phyloP scores from a whole-genome alignment of 2,797 vertebrate genomes.

The Enteromius anoplus region DNA sequence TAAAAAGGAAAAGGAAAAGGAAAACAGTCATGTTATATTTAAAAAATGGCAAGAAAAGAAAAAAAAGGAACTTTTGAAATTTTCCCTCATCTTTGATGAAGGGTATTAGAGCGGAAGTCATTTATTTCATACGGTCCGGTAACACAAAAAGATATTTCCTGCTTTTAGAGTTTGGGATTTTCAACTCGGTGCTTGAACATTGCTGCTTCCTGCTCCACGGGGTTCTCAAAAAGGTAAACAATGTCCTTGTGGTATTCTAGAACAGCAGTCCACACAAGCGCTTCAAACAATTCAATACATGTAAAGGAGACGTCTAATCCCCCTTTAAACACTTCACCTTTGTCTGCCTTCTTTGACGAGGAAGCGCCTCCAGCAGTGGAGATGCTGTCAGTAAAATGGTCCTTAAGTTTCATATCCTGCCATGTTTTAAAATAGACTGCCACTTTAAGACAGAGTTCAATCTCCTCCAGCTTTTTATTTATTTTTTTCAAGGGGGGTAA shows the following conservation, averaged over 20 bases:
- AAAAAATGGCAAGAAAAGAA: conserved; percentile 39
- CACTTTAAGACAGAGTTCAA: conserved; percentile 37
- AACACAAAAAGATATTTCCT: conserved; percentile 29
- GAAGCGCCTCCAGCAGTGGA: conserved; percentile 58
- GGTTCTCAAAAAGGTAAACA: conserved; percentile 28
- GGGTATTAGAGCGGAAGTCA: conserved; percentile 72
- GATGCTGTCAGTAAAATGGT: conserved; percentile 56
- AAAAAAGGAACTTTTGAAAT: conserved; percentile 60
- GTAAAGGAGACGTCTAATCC: conserved; percentile 55
- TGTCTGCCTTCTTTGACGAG: conserved; percentile 52
- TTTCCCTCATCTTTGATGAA: conserved; percentile 70
- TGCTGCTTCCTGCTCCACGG: conserved; percentile 11
- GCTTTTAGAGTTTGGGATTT: conserved; percentile 8
- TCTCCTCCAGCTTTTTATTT: not conserved
- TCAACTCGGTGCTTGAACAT: not conserved
- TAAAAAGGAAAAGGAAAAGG: conserved; percentile 43
- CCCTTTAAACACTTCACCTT: conserved; percentile 57
- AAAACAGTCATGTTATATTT: conserved; percentile 43
- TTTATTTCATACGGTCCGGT: conserved; percentile 7
- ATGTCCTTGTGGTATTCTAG: conserved; percentile 34
- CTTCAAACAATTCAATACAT: conserved; percentile 55
- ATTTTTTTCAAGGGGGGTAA: not conserved
- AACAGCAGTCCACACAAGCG: conserved; percentile 37
- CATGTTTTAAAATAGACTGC: conserved; percentile 47
- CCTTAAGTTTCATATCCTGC: conserved; percentile 51